Evolutionary conservation across 2,797 vertebrate species (phyloP).

Genomic region (Columba guinea): DNA sequence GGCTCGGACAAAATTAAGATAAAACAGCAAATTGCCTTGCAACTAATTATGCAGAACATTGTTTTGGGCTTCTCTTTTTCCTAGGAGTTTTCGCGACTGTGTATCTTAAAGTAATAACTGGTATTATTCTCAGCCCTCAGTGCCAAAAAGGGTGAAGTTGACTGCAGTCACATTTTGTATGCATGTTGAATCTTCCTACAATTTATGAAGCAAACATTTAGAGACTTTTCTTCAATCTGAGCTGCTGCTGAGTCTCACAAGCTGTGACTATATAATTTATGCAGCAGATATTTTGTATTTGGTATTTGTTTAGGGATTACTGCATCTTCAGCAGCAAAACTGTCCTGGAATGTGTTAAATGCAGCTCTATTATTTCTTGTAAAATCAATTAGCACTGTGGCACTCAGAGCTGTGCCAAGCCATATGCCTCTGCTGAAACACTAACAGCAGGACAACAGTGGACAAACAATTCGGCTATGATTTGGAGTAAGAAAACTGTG

Average conservation of each 20-base stretch:
- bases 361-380: not conserved
- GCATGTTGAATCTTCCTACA: not conserved
- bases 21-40: not conserved
- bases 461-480: not conserved
- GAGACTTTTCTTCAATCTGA: not conserved
- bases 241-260: not conserved
- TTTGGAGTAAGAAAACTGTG: not conserved
- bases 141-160: not conserved
- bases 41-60: not conserved
- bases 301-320: not conserved
- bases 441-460: not conserved
- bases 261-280: not conserved
- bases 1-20: not conserved
- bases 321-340: not conserved
- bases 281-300: not conserved
- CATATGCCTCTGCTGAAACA: not conserved
- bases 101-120: not conserved
- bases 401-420: not conserved
- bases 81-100: not conserved
- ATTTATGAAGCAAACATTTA: not conserved
- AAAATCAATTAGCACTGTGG: not conserved
- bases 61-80: not conserved
- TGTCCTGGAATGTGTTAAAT: not conserved
- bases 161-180: not conserved
- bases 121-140: not conserved